A percentile compares a stretch with the other conserved stretches of the same genome.
phyloP scores from a whole-genome alignment of 1,140 invertebrate species.

The Argopecten irradians region DNA sequence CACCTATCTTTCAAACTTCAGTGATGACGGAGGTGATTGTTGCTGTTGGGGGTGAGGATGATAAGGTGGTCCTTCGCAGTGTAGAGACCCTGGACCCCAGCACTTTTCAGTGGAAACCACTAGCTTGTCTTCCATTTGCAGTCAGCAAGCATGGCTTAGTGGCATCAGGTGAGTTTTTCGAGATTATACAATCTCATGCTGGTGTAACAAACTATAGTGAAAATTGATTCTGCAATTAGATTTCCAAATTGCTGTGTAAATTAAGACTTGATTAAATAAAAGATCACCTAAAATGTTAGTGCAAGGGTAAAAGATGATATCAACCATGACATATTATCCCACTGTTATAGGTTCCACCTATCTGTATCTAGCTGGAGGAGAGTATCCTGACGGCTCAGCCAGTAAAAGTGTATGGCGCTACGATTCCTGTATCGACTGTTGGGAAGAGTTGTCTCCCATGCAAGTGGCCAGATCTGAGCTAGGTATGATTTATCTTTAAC shows the following conservation, averaged over 20 bases:
- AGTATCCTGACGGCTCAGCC: slow-evolving; percentile 80
- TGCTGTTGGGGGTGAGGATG: slow-evolving; percentile 80
- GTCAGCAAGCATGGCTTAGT: slow-evolving; percentile 80
- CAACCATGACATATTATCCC: neutral
- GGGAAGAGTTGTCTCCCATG: slow-evolving; percentile 80
- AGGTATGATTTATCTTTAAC: slow-evolving; percentile 65
- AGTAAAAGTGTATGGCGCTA: slow-evolving; percentile 79
- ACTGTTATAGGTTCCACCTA: slow-evolving; percentile 73
- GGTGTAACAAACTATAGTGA: neutral
- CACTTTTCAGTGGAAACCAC: slow-evolving; percentile 61
- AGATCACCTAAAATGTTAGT: neutral
- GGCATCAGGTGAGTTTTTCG: slow-evolving; percentile 74
- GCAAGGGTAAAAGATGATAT: neutral
- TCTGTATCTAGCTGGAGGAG: slow-evolving; percentile 80
- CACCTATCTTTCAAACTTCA: neutral
- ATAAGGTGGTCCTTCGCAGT: slow-evolving; percentile 80
- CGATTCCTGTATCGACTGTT: slow-evolving; percentile 79
- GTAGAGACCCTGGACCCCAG: slow-evolving; percentile 79
- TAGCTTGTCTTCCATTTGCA: slow-evolving; percentile 70
- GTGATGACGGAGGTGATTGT: slow-evolving; percentile 78
- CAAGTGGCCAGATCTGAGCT: slow-evolving; percentile 78
- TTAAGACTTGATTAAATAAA: neutral
- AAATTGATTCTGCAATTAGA: neutral
- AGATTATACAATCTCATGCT: neutral
- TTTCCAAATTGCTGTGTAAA: neutral